A percentile compares a stretch with the other conserved stretches of the same genome.
These are phyloP conservation scores for Calameuta idolon DNA, from an alignment of 2,888 invertebrate species.

Conservation along the genomic window DNA sequence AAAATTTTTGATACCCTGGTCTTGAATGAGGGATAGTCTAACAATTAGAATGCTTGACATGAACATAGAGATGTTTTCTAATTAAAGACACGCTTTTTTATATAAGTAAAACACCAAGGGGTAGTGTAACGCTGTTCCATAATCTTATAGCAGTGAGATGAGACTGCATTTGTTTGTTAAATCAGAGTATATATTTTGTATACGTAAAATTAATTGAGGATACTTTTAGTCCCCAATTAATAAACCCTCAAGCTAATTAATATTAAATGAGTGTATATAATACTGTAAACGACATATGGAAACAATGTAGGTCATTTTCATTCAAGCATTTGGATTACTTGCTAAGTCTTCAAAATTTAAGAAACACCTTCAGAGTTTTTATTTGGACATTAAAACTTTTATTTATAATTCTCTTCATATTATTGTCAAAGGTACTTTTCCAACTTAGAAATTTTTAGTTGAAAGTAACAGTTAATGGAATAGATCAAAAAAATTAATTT, in stretches of 20 bases:
- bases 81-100: neutral
- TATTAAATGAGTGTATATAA: neutral
- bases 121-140: neutral
- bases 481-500: neutral
- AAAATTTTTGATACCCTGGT: neutral
- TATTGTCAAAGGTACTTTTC: neutral
- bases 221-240: neutral
- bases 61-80: neutral
- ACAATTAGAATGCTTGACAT: neutral
- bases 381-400: neutral
- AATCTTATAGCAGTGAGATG: neutral
- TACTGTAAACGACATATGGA: neutral
- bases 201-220: conserved; percentile 9
- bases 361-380: neutral
- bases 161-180: conserved; percentile 15
- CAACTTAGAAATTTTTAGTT: neutral
- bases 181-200: conserved; percentile 20
- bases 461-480: neutral
- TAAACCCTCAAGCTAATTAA: neutral
- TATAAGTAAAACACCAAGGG: neutral
- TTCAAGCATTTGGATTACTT: neutral
- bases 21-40: neutral
- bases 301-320: neutral
- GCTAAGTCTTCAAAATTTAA: neutral
- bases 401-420: neutral